These are phyloP conservation scores for Meliscaeva auricollis DNA, from an alignment of 2,888 invertebrate species.

Conservation along the genomic window DNA sequence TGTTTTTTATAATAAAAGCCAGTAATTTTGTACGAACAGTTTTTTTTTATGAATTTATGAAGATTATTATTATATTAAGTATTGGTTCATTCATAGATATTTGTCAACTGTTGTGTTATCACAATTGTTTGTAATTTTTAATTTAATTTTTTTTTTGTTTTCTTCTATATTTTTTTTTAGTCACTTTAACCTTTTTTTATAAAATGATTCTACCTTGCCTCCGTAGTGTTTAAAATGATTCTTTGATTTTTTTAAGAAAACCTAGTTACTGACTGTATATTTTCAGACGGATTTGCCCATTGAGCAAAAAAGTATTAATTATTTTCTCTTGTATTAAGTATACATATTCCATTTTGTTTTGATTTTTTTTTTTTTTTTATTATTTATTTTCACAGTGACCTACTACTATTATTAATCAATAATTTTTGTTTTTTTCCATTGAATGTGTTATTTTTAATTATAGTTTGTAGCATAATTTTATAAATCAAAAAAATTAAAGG, in stretches of 20 bases:
- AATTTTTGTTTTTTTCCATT: too few species aligned
- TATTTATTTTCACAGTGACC: too few species aligned
- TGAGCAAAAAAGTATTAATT: background rate
- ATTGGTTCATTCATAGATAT: conserved; percentile 28
- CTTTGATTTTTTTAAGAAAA: too few species aligned
- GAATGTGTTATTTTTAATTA: too few species aligned
- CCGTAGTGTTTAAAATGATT: background rate
- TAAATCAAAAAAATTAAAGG: too few species aligned
- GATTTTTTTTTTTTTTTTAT: too few species aligned
- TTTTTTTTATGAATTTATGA: conserved; percentile 7
- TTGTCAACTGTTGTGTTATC: conserved; percentile 11
- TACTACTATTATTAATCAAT: too few species aligned
- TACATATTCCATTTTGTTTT: too few species aligned
- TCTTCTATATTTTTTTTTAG: background rate
- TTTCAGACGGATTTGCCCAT: background rate
- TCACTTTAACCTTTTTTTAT: background rate
- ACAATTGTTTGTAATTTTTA: background rate
- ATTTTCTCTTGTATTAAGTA: background rate
- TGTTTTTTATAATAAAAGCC: conserved; percentile 19
- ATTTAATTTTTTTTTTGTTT: background rate
- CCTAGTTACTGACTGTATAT: background rate
- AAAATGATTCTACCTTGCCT: conserved; percentile 26
- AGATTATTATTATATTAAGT: background rate
- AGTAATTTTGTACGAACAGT: conserved; percentile 22
- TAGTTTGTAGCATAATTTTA: too few species aligned